A percentile compares a stretch with the other conserved stretches of the same genome.
These are phyloP conservation scores for Probosciger aterrimus DNA, from an alignment of 2,113 vertebrate species.

Conservation along the genomic window DNA sequence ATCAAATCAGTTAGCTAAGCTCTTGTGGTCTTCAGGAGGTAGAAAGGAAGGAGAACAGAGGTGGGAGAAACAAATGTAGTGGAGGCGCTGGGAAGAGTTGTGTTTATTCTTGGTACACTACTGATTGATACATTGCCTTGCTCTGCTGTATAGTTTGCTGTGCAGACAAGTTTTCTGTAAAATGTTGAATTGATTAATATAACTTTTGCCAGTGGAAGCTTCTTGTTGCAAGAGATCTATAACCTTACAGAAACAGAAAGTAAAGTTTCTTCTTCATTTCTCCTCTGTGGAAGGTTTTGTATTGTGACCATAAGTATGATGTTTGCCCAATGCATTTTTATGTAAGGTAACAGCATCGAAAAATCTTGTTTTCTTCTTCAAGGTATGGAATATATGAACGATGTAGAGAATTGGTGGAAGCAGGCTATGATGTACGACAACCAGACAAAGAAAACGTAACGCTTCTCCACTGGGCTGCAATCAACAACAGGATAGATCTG, in stretches of 20 bases:
- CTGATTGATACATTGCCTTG: not conserved
- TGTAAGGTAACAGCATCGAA: not conserved
- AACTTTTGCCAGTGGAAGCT: not conserved
- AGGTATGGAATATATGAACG: slow-evolving; percentile 98
- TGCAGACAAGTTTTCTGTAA: not conserved
- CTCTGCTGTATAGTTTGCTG: not conserved
- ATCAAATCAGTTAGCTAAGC: not conserved
- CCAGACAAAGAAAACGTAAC: slow-evolving; percentile 99
- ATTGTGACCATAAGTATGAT: not conserved
- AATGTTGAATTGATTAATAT: not conserved
- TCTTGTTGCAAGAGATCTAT: not conserved
- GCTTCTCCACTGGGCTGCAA: slow-evolving; percentile 98
- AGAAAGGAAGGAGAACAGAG: not conserved
- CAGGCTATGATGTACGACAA: slow-evolving; percentile 95
- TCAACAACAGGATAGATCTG: slow-evolving; percentile 98
- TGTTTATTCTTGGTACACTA: not conserved
- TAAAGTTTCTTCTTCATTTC: not conserved
- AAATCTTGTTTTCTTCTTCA: not conserved
- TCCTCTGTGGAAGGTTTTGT: not conserved
- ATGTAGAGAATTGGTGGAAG: slow-evolving; percentile 95
- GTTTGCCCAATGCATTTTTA: not conserved
- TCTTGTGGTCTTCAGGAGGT: not conserved
- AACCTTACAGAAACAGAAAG: not conserved
- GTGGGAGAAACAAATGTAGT: not conserved
- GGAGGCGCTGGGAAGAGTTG: not conserved